These are phyloP conservation scores for Antechinus flavipes DNA, from an alignment of 2,113 vertebrate species.

Conservation along the genomic window DNA sequence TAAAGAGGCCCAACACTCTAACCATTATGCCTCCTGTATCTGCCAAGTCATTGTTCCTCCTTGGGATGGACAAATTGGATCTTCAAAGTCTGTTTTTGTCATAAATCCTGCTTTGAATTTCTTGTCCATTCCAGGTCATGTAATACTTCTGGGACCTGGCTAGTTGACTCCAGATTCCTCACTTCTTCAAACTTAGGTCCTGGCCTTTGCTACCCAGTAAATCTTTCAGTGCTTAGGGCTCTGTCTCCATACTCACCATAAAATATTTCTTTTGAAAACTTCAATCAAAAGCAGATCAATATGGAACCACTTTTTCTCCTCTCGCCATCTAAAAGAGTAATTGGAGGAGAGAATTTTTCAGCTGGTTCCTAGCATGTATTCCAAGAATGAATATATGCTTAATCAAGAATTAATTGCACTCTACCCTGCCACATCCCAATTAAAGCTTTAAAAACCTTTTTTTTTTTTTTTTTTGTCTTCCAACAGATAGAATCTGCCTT, in stretches of 20 bases:
- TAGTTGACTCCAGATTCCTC: not conserved
- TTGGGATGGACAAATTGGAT: not conserved
- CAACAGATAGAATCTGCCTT: not conserved
- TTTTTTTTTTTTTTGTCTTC: not conserved
- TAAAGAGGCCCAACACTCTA: not conserved
- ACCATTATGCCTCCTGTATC: not conserved
- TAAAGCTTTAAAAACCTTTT: not conserved
- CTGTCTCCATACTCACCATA: not conserved
- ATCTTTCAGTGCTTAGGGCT: not conserved
- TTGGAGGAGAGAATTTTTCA: not conserved
- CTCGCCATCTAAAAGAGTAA: not conserved
- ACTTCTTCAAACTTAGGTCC: not conserved
- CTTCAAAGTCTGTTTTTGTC: not conserved
- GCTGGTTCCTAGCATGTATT: not conserved
- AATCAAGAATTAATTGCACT: not conserved
- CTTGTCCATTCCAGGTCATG: not conserved
- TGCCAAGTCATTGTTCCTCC: not conserved
- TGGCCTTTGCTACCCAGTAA: not conserved
- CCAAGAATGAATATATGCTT: not conserved
- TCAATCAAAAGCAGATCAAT: not conserved
- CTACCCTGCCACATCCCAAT: not conserved
- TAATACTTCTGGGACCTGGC: not conserved
- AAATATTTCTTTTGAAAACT: not conserved
- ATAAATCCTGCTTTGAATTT: not conserved
- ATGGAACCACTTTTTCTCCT: not conserved